These are phyloP conservation scores for Liodrosophila aerea DNA, from an alignment of 2,888 invertebrate genomes.

Conservation along the genomic window DNA sequence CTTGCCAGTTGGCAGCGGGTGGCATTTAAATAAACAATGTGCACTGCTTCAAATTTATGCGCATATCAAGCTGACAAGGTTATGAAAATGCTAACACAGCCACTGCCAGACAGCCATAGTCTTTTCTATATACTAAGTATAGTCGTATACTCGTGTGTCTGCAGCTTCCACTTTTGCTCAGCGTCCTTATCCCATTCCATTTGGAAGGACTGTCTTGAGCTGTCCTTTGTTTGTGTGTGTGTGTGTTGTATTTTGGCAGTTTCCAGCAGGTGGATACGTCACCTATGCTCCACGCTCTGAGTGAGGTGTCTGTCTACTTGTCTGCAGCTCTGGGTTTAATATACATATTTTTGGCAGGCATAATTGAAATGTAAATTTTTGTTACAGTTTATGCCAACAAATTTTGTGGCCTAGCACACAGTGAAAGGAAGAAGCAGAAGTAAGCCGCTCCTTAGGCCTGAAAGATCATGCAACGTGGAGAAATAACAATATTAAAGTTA, in stretches of 20 bases:
- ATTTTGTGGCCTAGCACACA: slow-evolving; percentile 41
- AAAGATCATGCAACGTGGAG: slow-evolving; percentile 2
- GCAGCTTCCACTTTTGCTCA: background rate
- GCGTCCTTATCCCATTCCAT: slow-evolving; percentile 22
- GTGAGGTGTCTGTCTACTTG: background rate
- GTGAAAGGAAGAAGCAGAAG: slow-evolving; percentile 7
- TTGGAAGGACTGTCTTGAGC: slow-evolving; percentile 2
- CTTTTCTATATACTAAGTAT: slow-evolving; percentile 7
- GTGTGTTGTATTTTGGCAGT: slow-evolving; percentile 16
- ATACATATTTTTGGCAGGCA: slow-evolving; percentile 41
- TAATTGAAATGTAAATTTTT: slow-evolving; percentile 73
- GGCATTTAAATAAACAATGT: slow-evolving; percentile 76
- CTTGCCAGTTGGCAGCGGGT: slow-evolving; percentile 46
- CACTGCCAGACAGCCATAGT: slow-evolving; percentile 10
- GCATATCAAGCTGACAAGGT: slow-evolving; percentile 77
- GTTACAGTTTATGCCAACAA: slow-evolving; percentile 43
- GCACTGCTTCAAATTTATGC: slow-evolving; percentile 76
- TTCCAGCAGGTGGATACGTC: slow-evolving; percentile 38
- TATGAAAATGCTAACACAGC: slow-evolving; percentile 71
- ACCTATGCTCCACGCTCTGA: slow-evolving; percentile 30
- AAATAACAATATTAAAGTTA: too few species aligned
- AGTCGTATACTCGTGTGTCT: background rate
- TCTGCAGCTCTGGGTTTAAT: too few species aligned
- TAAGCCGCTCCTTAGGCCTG: slow-evolving; percentile 9
- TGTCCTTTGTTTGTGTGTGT: slow-evolving; percentile 11